Base-by-base conservation (phyloP, 2,797 vertebrate genomes). In the Dallia pectoralis region DNA sequence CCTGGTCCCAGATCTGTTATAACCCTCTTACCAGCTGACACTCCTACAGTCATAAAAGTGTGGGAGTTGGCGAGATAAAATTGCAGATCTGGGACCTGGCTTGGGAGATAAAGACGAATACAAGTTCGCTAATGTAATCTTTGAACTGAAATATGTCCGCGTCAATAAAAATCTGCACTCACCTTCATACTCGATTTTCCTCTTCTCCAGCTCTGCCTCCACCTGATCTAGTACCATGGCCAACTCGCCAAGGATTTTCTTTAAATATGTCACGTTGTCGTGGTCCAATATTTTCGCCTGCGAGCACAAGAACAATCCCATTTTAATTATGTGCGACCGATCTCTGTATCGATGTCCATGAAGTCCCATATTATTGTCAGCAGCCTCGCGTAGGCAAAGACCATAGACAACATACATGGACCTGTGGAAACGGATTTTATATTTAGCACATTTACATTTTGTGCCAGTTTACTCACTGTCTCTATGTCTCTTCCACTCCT, bases 261-360 rank as follows among this genome's bases (percentile, higher is more conserved):
- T 99, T 91, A 99, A 86, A 90, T 97, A 96, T 89, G 94, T 98
- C 87, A 99, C 98, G 0, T 99, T 97, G 36, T 99, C 98, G 0
- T 99, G 98, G 88, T 99, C 98, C 89, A 99, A 87, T 85, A 99
- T 99, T 88, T 99, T 99, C 78, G 97, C 96, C 98, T 99, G 83
- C 4, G 11, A 75, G 65, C 27, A 72, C 61, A 74, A 65, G 53
- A 73, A 33, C 11, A 59, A 74, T 59, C 22, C 27, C 15, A n/a
- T 25, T 36, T 30, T 19, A 67, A 14, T 47, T 56, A 56, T 56
- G 51, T 56, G 53, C 25, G 27, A 47, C 66, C 19, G 40, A 48
- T 18, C 9, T 67, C 40, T 4, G 29, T 67, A 8, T 69, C 15
- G 19, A 22, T 2, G 32, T n/a, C 22, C 30, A 51, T 7, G 19